Base-by-base conservation (phyloP, 1,140 invertebrate species). In the Choristoneura fumiferana region DNA sequence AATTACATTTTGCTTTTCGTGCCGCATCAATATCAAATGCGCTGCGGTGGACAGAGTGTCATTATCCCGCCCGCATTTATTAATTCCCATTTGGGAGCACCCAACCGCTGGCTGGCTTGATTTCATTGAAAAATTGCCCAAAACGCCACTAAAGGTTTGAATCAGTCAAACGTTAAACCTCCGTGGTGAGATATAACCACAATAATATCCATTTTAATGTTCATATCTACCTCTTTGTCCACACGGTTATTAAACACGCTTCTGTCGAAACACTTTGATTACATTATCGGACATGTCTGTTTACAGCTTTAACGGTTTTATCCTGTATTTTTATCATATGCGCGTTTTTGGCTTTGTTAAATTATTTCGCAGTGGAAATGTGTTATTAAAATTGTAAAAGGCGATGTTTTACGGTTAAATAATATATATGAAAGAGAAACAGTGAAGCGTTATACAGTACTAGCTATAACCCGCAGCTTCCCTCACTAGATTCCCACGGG, bases 11-110 rank as follows among this genome's bases (percentile, higher is more conserved):
- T 49, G 22, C 43, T 49, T 49, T 49, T 22, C 18, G 43, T n/a
- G 18, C 22, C 43, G 18, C 43, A 49, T 49, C 43, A 49, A 49
- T 49, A 49, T 49, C 22, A 49, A 49, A 49, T 49, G 43, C 22
- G 43, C 43, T 49, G 43, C 43, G 43, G 43, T 49, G 17, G 43
- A 49, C 43, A 49, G 40, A 45, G 43, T 49, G 43, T 49, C 43
- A 49, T 39, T 49, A 57, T 58, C 49, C 39, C 14, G n/a, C 59
- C 45, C 59, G 49, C 39, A 60, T 60, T 34, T 49, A 49, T 60
- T 49, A 60, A 58, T 58, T 60, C 58, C 37, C 35, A 40, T 60
- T 37, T 60, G 33, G 43, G 43, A 18, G 43, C 29, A 49, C 43
- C 43, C n/a, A 49, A 17, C 43, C 43, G 43, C 18, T 29, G 10